Conservation (phyloP, 2,888 invertebrate genomes). For the Cosmorhoe ocellata region DNA sequence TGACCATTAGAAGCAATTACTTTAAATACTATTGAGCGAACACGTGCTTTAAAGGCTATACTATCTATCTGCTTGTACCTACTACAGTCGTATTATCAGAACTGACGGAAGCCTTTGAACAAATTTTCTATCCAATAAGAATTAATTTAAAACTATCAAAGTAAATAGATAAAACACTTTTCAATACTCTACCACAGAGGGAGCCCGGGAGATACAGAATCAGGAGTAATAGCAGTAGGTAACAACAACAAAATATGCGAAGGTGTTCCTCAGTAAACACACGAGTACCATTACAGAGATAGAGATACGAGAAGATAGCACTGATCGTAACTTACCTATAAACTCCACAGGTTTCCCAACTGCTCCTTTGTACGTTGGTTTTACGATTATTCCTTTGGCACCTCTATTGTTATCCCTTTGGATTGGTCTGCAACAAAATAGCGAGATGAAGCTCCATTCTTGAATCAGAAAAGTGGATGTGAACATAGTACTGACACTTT, state of each 20-base stretch:
- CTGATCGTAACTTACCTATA: slow-evolving; percentile 85
- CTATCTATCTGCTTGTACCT: no score
- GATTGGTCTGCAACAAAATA: slow-evolving; percentile 69
- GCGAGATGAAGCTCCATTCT: slow-evolving; percentile 25
- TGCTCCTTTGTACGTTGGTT: slow-evolving; percentile 87
- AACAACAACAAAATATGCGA: slow-evolving; percentile 9
- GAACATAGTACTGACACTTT: slow-evolving; percentile 32
- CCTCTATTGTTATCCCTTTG: slow-evolving; percentile 87
- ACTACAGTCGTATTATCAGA: no score
- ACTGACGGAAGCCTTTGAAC: no score
- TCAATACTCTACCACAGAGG: neutral
- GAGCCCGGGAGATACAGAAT: neutral
- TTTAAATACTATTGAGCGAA: no score
- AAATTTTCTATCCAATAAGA: no score
- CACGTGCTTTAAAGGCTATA: no score
- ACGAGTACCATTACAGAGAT: slow-evolving; percentile 6
- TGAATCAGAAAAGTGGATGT: slow-evolving; percentile 16
- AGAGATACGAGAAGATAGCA: slow-evolving; percentile 9
- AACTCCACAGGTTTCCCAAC: slow-evolving; percentile 97
- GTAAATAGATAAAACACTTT: neutral
- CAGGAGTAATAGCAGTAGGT: slow-evolving; percentile 2
- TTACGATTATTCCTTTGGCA: slow-evolving; percentile 92
- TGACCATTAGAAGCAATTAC: no score
- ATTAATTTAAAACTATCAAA: no score
- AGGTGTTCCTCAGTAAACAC: slow-evolving; percentile 11